Conservation (phyloP, 2,888 invertebrate genomes). For the Aspidiotus rigidus region DNA sequence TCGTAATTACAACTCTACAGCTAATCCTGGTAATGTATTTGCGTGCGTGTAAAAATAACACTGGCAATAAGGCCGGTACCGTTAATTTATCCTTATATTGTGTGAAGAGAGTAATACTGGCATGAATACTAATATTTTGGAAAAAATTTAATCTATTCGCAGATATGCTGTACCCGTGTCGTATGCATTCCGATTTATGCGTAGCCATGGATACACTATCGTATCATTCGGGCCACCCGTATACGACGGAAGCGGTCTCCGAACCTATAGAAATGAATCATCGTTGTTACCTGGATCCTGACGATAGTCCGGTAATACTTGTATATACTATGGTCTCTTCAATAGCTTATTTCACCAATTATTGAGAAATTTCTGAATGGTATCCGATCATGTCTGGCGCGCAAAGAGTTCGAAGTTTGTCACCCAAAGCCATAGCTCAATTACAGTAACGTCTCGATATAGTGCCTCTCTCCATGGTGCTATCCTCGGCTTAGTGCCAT, state of each 20-base stretch:
- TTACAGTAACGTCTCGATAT: no score
- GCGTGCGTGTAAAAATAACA: neutral
- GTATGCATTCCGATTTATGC: slow-evolving; percentile 26
- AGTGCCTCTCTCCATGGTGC: no score
- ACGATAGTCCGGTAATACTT: slow-evolving; percentile 22
- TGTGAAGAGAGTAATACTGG: no score
- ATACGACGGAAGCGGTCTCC: neutral
- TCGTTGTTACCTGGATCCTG: slow-evolving; percentile 18
- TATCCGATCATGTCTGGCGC: no score
- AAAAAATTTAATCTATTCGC: slow-evolving; percentile 2
- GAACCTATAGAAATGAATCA: slow-evolving; percentile 22
- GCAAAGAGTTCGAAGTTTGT: no score
- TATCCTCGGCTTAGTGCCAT: no score
- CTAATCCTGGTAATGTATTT: slow-evolving; percentile 24
- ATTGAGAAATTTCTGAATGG: no score
- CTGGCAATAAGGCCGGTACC: no score
- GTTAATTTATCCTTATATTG: no score
- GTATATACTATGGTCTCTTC: no score
- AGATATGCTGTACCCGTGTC: slow-evolving; percentile 29
- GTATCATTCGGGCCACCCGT: slow-evolving; percentile 20
- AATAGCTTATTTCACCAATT: no score
- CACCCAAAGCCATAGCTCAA: no score
- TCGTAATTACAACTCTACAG: slow-evolving; percentile 25
- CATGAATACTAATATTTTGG: neutral
- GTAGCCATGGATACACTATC: slow-evolving; percentile 29